Conservation (phyloP, 2,113 vertebrate species). For the Noctilio leporinus region DNA sequence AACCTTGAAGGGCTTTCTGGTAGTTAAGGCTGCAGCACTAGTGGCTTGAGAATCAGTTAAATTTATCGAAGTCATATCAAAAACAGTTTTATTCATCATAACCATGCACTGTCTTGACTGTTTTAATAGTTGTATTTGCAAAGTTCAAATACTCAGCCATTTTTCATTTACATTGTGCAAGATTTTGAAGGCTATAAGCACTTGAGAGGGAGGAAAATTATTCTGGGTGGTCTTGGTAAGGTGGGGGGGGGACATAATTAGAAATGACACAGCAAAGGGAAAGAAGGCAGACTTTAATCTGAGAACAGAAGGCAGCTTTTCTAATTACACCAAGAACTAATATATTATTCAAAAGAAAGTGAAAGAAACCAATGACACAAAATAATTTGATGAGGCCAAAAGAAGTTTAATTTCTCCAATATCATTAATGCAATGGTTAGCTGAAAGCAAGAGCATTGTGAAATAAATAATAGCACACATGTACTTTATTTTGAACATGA, state of each 20-base stretch:
- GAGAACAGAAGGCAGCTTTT: neutral
- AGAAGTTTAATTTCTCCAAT: neutral
- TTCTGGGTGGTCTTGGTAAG: slow-evolving; percentile 45
- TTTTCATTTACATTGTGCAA: slow-evolving; percentile 46
- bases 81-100: neutral
- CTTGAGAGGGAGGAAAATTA: neutral
- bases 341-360: neutral
- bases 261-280: neutral
- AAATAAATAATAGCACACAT: neutral
- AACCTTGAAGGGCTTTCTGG: neutral
- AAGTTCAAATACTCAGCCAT: neutral
- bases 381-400: slow-evolving; percentile 31
- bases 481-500: neutral
- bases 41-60: neutral
- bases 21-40: neutral
- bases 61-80: neutral
- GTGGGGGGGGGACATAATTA: neutral
- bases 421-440: neutral
- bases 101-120: neutral
- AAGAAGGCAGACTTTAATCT: neutral
- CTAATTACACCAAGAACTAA: neutral
- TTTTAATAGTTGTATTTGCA: neutral
- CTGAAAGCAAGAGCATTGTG: neutral
- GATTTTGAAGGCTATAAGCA: slow-evolving; percentile 42
- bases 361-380: neutral